Evolutionary conservation across 1,140 invertebrate species (phyloP).

Genomic region (Pantala flavescens): DNA sequence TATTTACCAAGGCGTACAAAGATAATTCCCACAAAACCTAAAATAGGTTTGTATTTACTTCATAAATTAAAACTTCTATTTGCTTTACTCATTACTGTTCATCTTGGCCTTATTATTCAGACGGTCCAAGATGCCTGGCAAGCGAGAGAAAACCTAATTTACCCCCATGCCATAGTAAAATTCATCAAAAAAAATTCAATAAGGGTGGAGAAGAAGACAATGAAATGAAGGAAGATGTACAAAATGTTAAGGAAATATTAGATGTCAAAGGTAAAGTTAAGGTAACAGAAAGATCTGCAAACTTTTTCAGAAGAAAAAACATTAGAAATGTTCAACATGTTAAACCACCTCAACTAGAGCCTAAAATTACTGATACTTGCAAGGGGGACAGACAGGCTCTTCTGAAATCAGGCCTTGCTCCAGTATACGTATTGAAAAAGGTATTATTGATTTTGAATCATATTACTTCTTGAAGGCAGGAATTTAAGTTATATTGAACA

Average conservation of each 20-base stretch:
- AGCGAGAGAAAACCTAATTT: not conserved
- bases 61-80: no score
- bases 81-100: no score
- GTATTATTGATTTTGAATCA: not conserved
- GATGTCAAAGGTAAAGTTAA: not conserved
- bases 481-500: no score
- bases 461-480: no score
- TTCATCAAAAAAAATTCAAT: not conserved
- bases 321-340: not conserved
- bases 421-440: not conserved
- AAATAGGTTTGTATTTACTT: not conserved
- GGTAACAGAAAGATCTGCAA: not conserved
- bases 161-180: not conserved
- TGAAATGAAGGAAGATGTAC: not conserved
- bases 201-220: not conserved
- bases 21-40: not conserved
- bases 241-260: no score
- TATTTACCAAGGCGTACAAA: not conserved
- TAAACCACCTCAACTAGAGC: not conserved
- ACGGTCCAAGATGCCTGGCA: not conserved
- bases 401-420: not conserved
- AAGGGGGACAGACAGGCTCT: not conserved
- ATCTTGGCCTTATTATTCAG: no score
- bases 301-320: not conserved
- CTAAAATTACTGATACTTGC: not conserved